These are phyloP conservation scores for Lepidurus couesii DNA, from an alignment of 1,140 invertebrate genomes.

Conservation along the genomic window DNA sequence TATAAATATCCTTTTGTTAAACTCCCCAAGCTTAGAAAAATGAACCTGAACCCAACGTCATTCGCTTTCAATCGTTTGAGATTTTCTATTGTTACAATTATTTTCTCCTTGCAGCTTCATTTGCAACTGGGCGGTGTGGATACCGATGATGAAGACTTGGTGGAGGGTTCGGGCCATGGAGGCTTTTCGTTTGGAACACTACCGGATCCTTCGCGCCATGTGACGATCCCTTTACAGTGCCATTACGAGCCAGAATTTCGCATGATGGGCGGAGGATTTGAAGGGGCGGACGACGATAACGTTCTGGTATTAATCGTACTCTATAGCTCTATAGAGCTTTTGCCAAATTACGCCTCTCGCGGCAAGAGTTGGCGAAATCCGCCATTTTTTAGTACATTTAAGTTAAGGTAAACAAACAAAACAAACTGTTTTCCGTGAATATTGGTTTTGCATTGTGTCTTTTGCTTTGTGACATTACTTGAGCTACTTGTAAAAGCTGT, in stretches of 20 bases:
- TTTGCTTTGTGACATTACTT: too few species aligned
- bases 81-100: not conserved
- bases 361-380: too few species aligned
- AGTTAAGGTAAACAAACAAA: too few species aligned
- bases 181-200: conserved; percentile 27
- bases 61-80: not conserved
- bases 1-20: too few species aligned
- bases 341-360: too few species aligned
- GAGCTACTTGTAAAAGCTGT: too few species aligned
- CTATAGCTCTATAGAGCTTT: not conserved
- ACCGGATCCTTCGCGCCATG: not conserved
- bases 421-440: too few species aligned
- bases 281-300: conserved; percentile 33
- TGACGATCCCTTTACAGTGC: conserved; percentile 36
- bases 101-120: conserved; percentile 24
- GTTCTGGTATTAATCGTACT: conserved; percentile 27
- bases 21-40: too few species aligned
- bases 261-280: conserved; percentile 29
- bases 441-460: too few species aligned
- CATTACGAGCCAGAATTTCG: conserved; percentile 35
- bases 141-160: conserved; percentile 40
- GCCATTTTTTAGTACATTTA: too few species aligned
- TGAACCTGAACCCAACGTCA: too few species aligned
- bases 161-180: conserved; percentile 37
- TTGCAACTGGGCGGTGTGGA: conserved; percentile 27